Evolutionary conservation across 92 coral and sea anemone species (phyloP).

Genomic region (Paramuricea clavata): DNA sequence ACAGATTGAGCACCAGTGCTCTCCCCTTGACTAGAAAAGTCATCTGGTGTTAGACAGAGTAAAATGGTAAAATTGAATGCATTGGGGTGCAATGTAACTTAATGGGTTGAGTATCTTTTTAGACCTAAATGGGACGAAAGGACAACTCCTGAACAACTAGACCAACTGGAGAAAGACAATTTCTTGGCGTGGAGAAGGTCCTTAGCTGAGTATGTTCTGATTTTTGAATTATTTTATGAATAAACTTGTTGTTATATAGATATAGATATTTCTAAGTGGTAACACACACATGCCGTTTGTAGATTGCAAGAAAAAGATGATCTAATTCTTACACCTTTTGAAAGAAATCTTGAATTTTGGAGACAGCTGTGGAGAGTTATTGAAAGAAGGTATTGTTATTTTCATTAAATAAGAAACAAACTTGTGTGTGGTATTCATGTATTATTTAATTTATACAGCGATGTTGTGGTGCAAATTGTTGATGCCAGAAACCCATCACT

Average conservation of each 20-base stretch:
- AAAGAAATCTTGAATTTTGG: slow-evolving; percentile 96
- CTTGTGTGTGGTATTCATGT: too few species aligned
- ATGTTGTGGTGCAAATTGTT: slow-evolving; percentile 95
- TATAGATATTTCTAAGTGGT: too few species aligned
- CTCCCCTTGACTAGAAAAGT: too few species aligned
- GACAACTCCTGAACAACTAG: slow-evolving; percentile 87
- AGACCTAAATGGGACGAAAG: slow-evolving; percentile 89
- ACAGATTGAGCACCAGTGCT: too few species aligned
- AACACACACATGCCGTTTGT: background rate
- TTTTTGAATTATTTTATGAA: too few species aligned
- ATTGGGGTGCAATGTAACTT: background rate
- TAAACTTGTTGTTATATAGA: too few species aligned
- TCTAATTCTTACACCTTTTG: slow-evolving; percentile 94
- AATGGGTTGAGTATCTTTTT: background rate
- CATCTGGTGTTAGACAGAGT: too few species aligned
- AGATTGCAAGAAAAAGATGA: slow-evolving; percentile 95
- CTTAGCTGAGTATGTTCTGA: slow-evolving; percentile 77
- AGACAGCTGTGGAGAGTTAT: slow-evolving; percentile 98
- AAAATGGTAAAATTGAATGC: background rate
- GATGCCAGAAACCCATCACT: slow-evolving; percentile 97
- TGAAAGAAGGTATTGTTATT: slow-evolving; percentile 81
- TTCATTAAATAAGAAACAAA: background rate
- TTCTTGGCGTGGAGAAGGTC: slow-evolving; percentile 94
- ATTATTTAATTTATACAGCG: slow-evolving; percentile 55
- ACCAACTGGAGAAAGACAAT: slow-evolving; percentile 78